These are phyloP conservation scores for Orchesellides sinensis DNA, from an alignment of 2,888 invertebrate genomes.

Conservation along the genomic window DNA sequence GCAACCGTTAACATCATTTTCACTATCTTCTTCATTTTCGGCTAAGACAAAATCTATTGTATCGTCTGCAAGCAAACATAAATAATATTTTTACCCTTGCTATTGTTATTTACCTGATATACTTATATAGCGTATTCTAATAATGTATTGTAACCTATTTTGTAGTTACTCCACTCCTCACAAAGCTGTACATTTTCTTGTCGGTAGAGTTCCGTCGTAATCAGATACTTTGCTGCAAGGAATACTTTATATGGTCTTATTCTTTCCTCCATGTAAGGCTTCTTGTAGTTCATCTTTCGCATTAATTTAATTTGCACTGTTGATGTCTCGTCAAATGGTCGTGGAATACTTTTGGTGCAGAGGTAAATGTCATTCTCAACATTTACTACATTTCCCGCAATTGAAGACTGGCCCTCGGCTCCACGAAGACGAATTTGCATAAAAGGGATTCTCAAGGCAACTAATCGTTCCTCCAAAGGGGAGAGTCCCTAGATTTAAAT, in stretches of 20 bases:
- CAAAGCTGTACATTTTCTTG: conserved; percentile 71
- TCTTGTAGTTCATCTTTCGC: conserved; percentile 45
- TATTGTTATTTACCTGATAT: too few relatives aligned
- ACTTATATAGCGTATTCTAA: too few relatives aligned
- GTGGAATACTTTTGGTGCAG: conserved; percentile 41
- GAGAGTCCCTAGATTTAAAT: conserved; percentile 26
- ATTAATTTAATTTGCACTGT: conserved; percentile 56
- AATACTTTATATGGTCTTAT: conserved; percentile 50
- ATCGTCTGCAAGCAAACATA: too few relatives aligned
- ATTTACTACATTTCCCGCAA: conserved; percentile 62
- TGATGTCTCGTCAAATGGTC: conserved; percentile 46
- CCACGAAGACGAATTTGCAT: conserved; percentile 54
- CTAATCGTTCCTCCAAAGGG: conserved; percentile 50
- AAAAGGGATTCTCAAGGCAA: conserved; percentile 53
- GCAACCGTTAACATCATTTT: too few relatives aligned
- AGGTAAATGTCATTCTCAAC: conserved; percentile 48
- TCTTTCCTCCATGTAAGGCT: conserved; percentile 59
- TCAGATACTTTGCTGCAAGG: conserved; percentile 65
- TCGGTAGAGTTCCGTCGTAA: conserved; percentile 41
- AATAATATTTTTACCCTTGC: too few relatives aligned
- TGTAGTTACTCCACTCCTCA: conserved; percentile 71
- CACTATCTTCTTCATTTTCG: too few relatives aligned
- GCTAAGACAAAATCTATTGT: too few relatives aligned
- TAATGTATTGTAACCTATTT: too few relatives aligned
- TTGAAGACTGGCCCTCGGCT: conserved; percentile 47